Evolutionary conservation across 2,888 invertebrate species (phyloP).

Genomic region (Lamellibrachia satsuma): DNA sequence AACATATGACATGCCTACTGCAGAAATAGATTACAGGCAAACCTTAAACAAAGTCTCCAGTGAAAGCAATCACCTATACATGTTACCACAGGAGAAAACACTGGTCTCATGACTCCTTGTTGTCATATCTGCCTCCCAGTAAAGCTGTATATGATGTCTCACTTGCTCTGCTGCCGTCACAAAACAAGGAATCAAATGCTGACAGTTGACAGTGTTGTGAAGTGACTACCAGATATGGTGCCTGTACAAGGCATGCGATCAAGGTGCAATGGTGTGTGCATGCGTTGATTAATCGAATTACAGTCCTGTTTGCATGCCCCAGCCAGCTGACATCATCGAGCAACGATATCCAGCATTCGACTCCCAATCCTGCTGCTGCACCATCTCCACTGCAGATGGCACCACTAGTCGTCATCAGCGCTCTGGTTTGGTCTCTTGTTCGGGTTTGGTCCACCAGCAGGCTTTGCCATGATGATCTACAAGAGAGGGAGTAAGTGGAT

Average conservation of each 20-base stretch:
- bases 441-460: constrained; percentile 93
- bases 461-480: constrained; percentile 94
- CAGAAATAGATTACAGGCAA: not conserved
- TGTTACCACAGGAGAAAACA: not conserved
- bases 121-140: not conserved
- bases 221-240: not conserved
- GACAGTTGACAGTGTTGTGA: not conserved
- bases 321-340: not conserved
- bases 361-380: constrained; percentile 17
- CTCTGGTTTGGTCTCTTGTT: constrained; percentile 42
- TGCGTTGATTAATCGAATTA: not conserved
- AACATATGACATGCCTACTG: not conserved
- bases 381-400: constrained; percentile 47
- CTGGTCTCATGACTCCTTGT: no score
- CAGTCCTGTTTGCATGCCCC: not conserved
- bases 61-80: not conserved
- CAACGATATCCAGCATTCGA: not conserved
- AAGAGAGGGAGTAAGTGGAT: constrained; percentile 30
- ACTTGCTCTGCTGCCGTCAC: not conserved
- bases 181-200: not conserved
- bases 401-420: constrained; percentile 61
- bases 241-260: not conserved
- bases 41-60: not conserved
- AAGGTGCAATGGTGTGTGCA: not conserved
- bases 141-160: not conserved